Conservation (phyloP, 2,797 vertebrate genomes). For the Allobates femoralis region DNA sequence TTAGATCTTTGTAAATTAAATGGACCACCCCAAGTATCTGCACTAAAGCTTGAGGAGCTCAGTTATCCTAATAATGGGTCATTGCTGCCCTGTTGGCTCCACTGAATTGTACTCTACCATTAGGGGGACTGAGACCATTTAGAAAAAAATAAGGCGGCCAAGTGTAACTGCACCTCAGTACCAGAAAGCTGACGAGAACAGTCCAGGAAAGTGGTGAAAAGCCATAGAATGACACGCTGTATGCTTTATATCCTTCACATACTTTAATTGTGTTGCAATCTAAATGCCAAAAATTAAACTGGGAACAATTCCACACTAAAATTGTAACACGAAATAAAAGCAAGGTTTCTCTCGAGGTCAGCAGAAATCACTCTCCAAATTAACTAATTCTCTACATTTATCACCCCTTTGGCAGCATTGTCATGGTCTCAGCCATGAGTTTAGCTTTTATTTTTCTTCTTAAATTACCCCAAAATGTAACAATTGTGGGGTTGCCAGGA, state of each 20-base stretch:
- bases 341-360: conserved; percentile 26
- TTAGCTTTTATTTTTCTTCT: background rate
- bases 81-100: background rate
- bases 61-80: background rate
- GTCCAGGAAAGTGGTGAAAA: background rate
- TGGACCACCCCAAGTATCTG: too few species aligned
- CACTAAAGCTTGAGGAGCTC: too few species aligned
- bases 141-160: background rate
- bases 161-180: background rate
- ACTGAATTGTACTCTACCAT: background rate
- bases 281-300: background rate
- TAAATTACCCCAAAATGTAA: background rate
- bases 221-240: background rate
- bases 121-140: background rate
- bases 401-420: conserved; percentile 18
- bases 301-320: conserved; percentile 9
- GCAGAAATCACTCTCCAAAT: conserved; percentile 10
- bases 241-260: background rate
- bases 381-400: conserved; percentile 8
- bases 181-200: background rate
- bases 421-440: background rate
- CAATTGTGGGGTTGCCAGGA: background rate
- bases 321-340: conserved; percentile 11
- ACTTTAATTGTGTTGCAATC: background rate
- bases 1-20: too few species aligned